Base-by-base conservation (phyloP, 2,797 vertebrate genomes). In the Gorsachius magnificus region DNA sequence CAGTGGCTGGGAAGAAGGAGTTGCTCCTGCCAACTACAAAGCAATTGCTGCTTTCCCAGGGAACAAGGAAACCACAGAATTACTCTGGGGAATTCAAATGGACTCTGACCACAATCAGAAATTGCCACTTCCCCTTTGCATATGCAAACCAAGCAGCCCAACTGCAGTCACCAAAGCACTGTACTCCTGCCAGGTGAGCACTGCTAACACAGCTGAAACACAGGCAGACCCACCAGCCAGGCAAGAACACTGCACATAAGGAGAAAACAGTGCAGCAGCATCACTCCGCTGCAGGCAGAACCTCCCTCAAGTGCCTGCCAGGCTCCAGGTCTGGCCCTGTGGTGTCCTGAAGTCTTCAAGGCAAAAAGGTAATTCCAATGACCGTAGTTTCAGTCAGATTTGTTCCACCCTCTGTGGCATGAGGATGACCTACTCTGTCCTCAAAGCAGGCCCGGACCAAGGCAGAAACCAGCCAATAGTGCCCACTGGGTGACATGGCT, bases 91-190 rank as follows among this genome's bases (percentile, higher is more conserved):
- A 38, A 93, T 88, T 79, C 63, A 43, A 88, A 87, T 10, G 83
- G 89, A 93, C 87, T 96, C 84, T 71, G 82, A 92, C 43, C 94
- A 93, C 93, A 95, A 43, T 63, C 72, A 95, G 83, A 96, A 91
- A 87, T 28, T 79, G 85, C 66, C 53, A 64, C 80, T 95, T 96
- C 35, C 61, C 35, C 20, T 88, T 86, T 70, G 61, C 85, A 88
- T 81, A 87, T 57, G 85, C 89, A 94, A 94, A 96, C 25, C 10
- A 58, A 92, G 66, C 56, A 89, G 69, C n/a, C 13, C 11, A 38
- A 58, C 61, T 89, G 65, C 28, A 91, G 64, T 43, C 50, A 72
- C 79, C 31, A 80, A 70, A 85, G 64, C 36, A n/a, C 25, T 19
- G 31, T 36, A 56, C 26, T 89, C 24, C 83, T 80, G 70, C 54